Base-by-base conservation (phyloP, 1,140 invertebrate genomes). In the Drosophila erecta region DNA sequence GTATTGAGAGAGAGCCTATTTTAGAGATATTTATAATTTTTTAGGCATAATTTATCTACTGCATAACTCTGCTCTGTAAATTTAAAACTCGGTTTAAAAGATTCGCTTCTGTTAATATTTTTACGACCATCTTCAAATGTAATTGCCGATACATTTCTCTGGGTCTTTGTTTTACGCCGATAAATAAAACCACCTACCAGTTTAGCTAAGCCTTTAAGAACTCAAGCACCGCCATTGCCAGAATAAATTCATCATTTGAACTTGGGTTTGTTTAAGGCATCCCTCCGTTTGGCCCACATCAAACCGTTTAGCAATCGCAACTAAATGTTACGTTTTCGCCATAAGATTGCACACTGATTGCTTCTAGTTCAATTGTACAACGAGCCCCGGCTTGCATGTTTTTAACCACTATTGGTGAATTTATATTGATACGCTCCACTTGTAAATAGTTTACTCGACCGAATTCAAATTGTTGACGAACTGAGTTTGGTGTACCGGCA, bases 341-440 rank as follows among this genome's bases (percentile, higher is more conserved):
- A 71, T 71, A 71, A 71, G 67, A 71, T 71, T 71, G 67, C 67
- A 70, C 65, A 40, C 49, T 24, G 33, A 49, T 71, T 57, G 65
- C 67, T 71, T 71, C 67, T 71, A 71, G 67, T 57, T 70, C 51
- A 70, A 71, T 70, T 71, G 27, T 71, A 71, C 67, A 70, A 70
- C 67, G 51, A 71, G 64, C 64, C 53, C 41, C 6, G 50, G 64
- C 64, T 70, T 40, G 50, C 37, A 64, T 37, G 64, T 65, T 67
- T 67, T 67, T 27, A 61, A 35, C 47, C 49, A 53, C 65, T 38
- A 67, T 55, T 69, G 62, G 49, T 55, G 62, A 54, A 67, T 12
- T 56, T 43, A 64, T 65, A 67, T 67, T 67, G 62, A 47, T 43
- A 24, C 30, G 35, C 38, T 35, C 65, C 65, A 44, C 37, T 38